Evolutionary conservation across 2,888 invertebrate species (phyloP).

Genomic region (Eristalis intricaria): DNA sequence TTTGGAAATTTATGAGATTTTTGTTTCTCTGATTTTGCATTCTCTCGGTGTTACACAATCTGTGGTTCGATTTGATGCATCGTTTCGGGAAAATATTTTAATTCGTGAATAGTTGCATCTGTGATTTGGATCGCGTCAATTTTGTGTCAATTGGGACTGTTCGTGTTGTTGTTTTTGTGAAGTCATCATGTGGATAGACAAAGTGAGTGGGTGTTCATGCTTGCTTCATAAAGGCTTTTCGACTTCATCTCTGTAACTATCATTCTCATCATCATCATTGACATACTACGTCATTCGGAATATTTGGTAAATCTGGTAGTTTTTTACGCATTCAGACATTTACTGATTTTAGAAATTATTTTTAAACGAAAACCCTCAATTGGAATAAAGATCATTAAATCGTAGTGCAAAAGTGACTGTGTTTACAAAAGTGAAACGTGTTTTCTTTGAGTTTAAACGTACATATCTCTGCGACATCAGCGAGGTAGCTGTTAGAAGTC

Average conservation of each 20-base stretch:
- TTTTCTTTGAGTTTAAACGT: background rate
- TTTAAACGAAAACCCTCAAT: no score
- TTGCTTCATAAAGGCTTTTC: slow-evolving; percentile 7
- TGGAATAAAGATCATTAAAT: no score
- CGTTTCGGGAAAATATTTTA: background rate
- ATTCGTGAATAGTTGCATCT: background rate
- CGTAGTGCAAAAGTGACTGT: no score
- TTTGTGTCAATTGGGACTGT: background rate
- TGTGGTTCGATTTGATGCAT: background rate
- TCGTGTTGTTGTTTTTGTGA: background rate
- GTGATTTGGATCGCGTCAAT: background rate
- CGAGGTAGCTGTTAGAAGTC: no score
- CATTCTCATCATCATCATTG: slow-evolving; percentile 43
- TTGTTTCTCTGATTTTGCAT: no score
- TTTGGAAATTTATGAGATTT: background rate
- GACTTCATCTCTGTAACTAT: slow-evolving; percentile 32
- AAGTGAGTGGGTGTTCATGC: slow-evolving; percentile 50
- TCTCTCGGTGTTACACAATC: slow-evolving; percentile 22
- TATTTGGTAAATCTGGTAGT: background rate
- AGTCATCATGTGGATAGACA: slow-evolving; percentile 57
- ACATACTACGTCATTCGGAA: slow-evolving; percentile 9
- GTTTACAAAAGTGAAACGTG: no score
- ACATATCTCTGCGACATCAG: no score
- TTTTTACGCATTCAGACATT: no score
- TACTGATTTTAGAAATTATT: no score